Conservation (phyloP, 2,113 vertebrate species). For the Pomatostomus ruficeps region DNA sequence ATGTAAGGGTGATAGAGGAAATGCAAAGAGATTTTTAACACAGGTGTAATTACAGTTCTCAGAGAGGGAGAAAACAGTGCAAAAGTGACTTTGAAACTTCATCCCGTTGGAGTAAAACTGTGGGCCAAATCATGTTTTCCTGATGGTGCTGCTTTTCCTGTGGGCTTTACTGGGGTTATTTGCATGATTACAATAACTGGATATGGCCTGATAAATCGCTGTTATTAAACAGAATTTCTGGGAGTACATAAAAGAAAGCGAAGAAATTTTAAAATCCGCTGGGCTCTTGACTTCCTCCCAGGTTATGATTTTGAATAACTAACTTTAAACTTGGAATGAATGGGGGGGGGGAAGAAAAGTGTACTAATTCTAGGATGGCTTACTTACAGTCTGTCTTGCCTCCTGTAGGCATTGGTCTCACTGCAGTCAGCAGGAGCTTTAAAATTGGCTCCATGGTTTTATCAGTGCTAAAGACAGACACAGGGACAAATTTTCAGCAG, state of each 20-base stretch:
- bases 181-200: not conserved
- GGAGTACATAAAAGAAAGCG: not conserved
- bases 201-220: not conserved
- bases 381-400: not conserved
- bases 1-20: not conserved
- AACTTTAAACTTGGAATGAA: not conserved
- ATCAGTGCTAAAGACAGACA: not conserved
- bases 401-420: not conserved
- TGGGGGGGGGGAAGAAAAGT: rapidly evolving
- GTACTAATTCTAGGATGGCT: not conserved
- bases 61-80: not conserved
- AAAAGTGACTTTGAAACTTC: not conserved
- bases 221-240: not conserved
- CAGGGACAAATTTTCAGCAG: not conserved
- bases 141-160: not conserved
- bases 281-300: not conserved
- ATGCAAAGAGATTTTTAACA: not conserved
- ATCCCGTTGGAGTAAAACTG: not conserved
- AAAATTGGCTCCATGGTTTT: not conserved
- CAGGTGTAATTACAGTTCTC: not conserved
- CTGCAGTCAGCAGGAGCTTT: not conserved
- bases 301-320: not conserved
- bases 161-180: not conserved
- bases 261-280: not conserved
- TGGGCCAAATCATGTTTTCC: not conserved